Conservation (phyloP, 2,113 vertebrate genomes). For the Prunella himalayana region DNA sequence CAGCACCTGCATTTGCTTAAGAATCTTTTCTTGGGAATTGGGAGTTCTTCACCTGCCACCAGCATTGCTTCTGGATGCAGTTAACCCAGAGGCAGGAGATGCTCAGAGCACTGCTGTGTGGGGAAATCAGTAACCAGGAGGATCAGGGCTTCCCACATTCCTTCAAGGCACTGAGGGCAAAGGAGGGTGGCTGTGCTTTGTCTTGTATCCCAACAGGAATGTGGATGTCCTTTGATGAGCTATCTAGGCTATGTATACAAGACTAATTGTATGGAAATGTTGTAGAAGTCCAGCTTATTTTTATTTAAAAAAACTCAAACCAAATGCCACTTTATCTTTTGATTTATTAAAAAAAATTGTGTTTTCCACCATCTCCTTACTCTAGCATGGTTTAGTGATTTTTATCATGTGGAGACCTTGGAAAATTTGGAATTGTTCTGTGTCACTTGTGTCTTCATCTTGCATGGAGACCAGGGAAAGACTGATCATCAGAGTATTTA, state of each 20-base stretch:
- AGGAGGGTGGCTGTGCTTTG: not conserved
- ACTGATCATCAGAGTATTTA: not conserved
- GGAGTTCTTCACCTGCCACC: not conserved
- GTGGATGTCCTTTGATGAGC: not conserved
- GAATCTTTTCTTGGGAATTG: not conserved
- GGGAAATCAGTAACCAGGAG: not conserved
- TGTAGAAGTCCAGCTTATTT: not conserved
- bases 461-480: not conserved
- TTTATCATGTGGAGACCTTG: not conserved
- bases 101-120: not conserved
- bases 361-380: not conserved
- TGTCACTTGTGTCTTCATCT: not conserved
- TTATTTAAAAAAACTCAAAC: not conserved
- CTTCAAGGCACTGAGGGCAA: not conserved
- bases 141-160: not conserved
- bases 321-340: accelerated
- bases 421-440: not conserved
- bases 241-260: not conserved
- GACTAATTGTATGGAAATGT: not conserved
- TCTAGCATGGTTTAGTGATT: not conserved
- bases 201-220: not conserved
- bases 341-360: not conserved
- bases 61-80: accelerated
- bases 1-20: accelerated
- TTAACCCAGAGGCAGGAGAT: not conserved